Evolutionary conservation across 2,888 invertebrate species (phyloP), one percentile per base, ranked within the genome.

Genomic region (Anticlea derivata): DNA sequence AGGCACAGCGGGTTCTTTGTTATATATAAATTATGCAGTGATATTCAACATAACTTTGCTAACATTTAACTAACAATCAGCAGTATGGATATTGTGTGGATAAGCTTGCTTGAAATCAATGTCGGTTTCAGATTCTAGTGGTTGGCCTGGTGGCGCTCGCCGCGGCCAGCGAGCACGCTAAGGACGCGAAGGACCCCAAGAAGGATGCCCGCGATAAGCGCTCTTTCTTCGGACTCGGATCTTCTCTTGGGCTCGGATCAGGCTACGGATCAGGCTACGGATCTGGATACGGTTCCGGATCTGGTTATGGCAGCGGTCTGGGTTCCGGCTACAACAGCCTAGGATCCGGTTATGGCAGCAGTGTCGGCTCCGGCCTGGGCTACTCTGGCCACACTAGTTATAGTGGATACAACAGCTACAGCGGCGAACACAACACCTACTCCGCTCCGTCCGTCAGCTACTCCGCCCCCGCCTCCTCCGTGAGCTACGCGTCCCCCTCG

Each of bases 181-280:
- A 34, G n/a, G 33, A 45, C 4, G 26, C 11, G 8, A 48, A 39
- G 7, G 35, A 33, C 8, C 55, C 58, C 38, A 70, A 68, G 7
- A 62, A 68, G 43, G 60, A 70, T 8, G 55, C 55, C 2, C 79
- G 78, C 2, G 64, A 63, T 24, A 81, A 80, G 66, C 77, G 81
- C 35, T 75, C 73, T 46, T 66, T 67, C 54, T 58, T 70, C 46
- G 69, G 66, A 11, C 23, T 49, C 26, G n/a, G n/a, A n/a, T 17
- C 17, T 23, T 11, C 29, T 29, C 6, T 33, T 6, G 52, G 52
- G 53, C 22, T 46, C 23, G 47, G 56, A n/a, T 53, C 50, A 12
- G 53, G 54, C 13, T 33, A 44, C 10, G 45, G 50, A 26, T 31
- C 20, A 37, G 26, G 54, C 8, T n/a, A n/a, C n/a, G n/a, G n/a